Conservation (phyloP, 2,113 vertebrate species). For the Chaenocephalus aceratus region DNA sequence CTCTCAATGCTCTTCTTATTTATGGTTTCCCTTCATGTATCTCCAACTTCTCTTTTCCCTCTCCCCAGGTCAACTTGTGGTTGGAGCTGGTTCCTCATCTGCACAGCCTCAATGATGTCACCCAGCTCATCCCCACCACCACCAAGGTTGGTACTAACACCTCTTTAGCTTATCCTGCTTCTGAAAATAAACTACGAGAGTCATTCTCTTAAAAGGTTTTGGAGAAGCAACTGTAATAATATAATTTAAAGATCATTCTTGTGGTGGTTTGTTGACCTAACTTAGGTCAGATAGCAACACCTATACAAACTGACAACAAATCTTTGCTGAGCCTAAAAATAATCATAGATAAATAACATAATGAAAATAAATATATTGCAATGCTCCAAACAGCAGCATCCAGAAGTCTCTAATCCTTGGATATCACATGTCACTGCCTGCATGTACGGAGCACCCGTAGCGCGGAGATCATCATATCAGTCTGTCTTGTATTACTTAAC, state of each 20-base stretch:
- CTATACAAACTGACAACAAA: too few species aligned
- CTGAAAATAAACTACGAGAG: neutral
- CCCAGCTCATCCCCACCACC: conserved; percentile 96
- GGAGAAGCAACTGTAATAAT: neutral
- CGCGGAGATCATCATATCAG: too few species aligned
- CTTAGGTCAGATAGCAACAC: too few species aligned
- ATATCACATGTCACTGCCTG: too few species aligned
- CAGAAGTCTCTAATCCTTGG: too few species aligned
- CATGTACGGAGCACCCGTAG: too few species aligned
- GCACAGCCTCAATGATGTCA: conserved; percentile 98
- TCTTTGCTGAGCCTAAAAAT: too few species aligned
- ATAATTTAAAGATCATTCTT: neutral
- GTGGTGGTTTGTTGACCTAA: neutral
- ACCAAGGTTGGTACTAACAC: conserved; percentile 86
- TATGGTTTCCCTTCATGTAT: neutral
- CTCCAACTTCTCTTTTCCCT: neutral
- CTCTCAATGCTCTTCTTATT: neutral
- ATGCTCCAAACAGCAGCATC: too few species aligned
- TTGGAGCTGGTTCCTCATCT: conserved; percentile 98
- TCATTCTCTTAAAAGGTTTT: neutral
- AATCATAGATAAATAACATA: too few species aligned
- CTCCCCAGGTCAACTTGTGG: conserved; percentile 92
- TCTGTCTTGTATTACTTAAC: too few species aligned
- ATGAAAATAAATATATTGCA: too few species aligned
- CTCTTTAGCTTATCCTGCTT: neutral